Evolutionary conservation across 2,113 vertebrate genomes (phyloP).

Genomic region (Vombatus ursinus): DNA sequence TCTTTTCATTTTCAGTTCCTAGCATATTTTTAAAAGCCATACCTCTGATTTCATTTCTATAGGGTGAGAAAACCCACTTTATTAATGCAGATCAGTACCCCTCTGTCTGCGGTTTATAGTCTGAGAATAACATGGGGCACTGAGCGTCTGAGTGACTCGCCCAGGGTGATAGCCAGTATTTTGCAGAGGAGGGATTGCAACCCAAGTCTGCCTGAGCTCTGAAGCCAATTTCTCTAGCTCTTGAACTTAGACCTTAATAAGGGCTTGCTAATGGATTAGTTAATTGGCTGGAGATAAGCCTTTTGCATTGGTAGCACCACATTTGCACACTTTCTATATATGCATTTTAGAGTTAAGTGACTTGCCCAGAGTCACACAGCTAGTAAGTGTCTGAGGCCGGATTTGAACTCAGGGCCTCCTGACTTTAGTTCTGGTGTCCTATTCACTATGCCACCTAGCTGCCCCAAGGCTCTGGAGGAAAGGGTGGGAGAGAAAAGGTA

Average conservation of each 20-base stretch:
- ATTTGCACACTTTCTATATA: neutral
- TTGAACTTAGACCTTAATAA: neutral
- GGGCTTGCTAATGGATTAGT: neutral
- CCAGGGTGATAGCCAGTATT: neutral
- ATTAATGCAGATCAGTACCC: neutral
- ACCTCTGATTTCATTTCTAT: neutral
- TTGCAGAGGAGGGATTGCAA: neutral
- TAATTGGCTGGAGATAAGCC: neutral
- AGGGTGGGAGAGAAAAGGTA: too few relatives aligned
- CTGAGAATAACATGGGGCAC: neutral
- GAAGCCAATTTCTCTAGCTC: neutral
- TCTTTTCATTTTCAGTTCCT: neutral
- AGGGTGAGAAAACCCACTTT: neutral
- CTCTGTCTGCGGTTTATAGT: neutral
- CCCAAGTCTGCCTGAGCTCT: neutral
- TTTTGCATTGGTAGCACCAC: neutral
- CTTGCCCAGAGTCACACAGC: neutral
- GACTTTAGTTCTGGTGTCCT: too few relatives aligned
- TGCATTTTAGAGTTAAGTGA: neutral
- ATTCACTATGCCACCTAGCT: too few relatives aligned
- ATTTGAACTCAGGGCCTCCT: neutral
- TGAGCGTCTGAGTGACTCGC: neutral
- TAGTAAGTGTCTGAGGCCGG: neutral
- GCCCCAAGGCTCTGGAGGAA: too few relatives aligned
- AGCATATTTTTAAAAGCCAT: neutral